These are phyloP conservation scores for Pagetopsis macropterus DNA, from an alignment of 2,797 vertebrate genomes.

Conservation along the genomic window DNA sequence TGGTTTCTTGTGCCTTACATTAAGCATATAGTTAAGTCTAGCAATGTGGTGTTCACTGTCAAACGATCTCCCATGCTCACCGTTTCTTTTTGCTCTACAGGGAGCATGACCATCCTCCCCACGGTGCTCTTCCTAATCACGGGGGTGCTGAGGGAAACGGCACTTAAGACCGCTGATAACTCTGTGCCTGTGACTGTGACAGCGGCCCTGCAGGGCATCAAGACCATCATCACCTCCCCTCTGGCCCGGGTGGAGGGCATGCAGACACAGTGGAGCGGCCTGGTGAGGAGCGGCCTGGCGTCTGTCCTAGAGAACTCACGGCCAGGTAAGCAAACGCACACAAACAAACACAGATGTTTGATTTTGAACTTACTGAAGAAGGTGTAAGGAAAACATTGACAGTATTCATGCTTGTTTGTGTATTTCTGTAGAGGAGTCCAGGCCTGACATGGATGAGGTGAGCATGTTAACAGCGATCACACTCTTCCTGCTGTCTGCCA, in stretches of 20 bases:
- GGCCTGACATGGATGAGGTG: slow-evolving; percentile 90
- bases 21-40: neutral
- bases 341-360: neutral
- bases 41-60: slow-evolving; percentile 13
- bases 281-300: slow-evolving; percentile 94
- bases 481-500: slow-evolving; percentile 94
- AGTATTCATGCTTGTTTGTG: slow-evolving; percentile 20
- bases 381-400: neutral
- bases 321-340: slow-evolving; percentile 83
- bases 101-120: slow-evolving; percentile 96
- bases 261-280: slow-evolving; percentile 91
- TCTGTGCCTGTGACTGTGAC: slow-evolving; percentile 89
- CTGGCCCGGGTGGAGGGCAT: slow-evolving; percentile 86
- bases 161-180: slow-evolving; percentile 89
- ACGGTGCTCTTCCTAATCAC: slow-evolving; percentile 96
- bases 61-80: neutral
- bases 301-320: slow-evolving; percentile 94
- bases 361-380: neutral
- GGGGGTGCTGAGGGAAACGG: slow-evolving; percentile 94
- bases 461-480: slow-evolving; percentile 95
- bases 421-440: slow-evolving; percentile 84
- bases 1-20: neutral
- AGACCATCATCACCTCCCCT: slow-evolving; percentile 93
- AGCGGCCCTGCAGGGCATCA: slow-evolving; percentile 94
- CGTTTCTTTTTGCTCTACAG: slow-evolving; percentile 70